These are phyloP conservation scores for Heliocidaris erythrogramma DNA, from an alignment of 35 echinoderm and acorn worm genomes.

Conservation along the genomic window DNA sequence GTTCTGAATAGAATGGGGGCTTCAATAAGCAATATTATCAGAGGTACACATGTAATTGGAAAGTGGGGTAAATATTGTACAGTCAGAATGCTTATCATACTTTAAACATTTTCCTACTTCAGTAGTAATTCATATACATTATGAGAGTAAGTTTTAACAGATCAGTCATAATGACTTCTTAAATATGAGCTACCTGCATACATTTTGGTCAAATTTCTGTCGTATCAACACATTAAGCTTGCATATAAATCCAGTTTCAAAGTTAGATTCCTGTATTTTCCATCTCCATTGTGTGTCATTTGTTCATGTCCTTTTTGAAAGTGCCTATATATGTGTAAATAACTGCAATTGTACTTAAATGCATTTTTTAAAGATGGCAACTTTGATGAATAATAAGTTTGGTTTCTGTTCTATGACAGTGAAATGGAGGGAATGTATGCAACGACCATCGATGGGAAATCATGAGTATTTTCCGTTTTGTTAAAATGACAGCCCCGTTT, in stretches of 20 bases:
- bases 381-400: neutral
- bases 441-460: neutral
- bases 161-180: neutral
- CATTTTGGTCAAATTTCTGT: neutral
- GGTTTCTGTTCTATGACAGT: neutral
- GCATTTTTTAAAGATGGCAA: neutral
- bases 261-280: neutral
- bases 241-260: neutral
- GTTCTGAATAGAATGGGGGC: neutral
- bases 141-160: neutral
- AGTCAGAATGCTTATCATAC: too few species aligned
- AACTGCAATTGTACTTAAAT: conserved; percentile 18
- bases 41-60: neutral
- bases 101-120: too few species aligned
- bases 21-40: neutral
- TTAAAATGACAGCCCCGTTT: neutral
- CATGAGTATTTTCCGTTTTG: neutral
- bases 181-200: neutral
- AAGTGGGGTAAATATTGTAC: too few species aligned
- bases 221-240: too few species aligned
- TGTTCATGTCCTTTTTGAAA: neutral
- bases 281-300: neutral
- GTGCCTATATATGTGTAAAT: conserved; percentile 13
- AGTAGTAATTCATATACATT: neutral
- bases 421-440: neutral